These are phyloP conservation scores for Plebejus argus DNA, from an alignment of 2,888 invertebrate species.

Conservation along the genomic window DNA sequence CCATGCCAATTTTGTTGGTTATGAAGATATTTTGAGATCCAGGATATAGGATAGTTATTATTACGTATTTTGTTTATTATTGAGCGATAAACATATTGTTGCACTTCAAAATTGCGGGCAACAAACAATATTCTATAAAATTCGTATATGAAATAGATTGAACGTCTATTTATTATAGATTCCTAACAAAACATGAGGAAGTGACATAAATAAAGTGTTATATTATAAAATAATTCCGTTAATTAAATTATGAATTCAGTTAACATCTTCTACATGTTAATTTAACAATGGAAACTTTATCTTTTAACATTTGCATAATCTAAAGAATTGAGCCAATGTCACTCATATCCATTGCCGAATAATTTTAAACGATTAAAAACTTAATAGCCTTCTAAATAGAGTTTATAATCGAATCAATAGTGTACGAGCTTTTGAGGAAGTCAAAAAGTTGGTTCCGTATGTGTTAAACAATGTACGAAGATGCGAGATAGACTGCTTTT, in stretches of 20 bases:
- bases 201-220: background rate
- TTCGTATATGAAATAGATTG: background rate
- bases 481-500: background rate
- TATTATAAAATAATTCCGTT: background rate
- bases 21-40: too few species aligned
- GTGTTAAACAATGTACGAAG: conserved; percentile 1
- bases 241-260: conserved; percentile 13
- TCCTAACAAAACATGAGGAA: background rate
- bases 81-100: too few species aligned
- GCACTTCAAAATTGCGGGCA: too few species aligned
- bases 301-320: conserved; percentile 28
- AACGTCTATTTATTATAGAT: background rate
- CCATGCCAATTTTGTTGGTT: too few species aligned
- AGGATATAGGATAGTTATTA: too few species aligned
- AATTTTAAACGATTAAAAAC: background rate
- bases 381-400: background rate
- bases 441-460: conserved; percentile 9
- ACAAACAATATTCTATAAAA: background rate
- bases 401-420: background rate
- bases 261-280: conserved; percentile 21
- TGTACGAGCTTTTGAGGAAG: background rate
- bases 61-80: too few species aligned
- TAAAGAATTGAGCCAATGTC: conserved; percentile 21
- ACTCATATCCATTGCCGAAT: conserved; percentile 3
- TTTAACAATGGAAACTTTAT: conserved; percentile 20